Conservation (phyloP, 1,140 invertebrate genomes). For the silkworm (Bombyx mori) region ASM3026992v2 NC_085116.1:12839001-12839500, state of each 20-base stretch:
- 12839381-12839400: too few relatives aligned
- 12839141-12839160: slow-evolving; percentile 16
- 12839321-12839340: too few relatives aligned
- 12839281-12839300: slow-evolving; percentile 8
- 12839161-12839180: slow-evolving; percentile 12
- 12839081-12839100: slow-evolving; percentile 13
- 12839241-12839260: slow-evolving; percentile 12
- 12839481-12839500: too few relatives aligned
- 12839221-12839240: slow-evolving; percentile 7
- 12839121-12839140: slow-evolving; percentile 22
- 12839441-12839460: too few relatives aligned
- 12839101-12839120: slow-evolving; percentile 14
- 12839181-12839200: slow-evolving; percentile 18
- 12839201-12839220: slow-evolving; percentile 5
- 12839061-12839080: slow-evolving; percentile 32
- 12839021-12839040: slow-evolving; percentile 4
- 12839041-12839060: slow-evolving; percentile 22
- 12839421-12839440: too few relatives aligned
- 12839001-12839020: slow-evolving; percentile 16
- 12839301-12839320: slow-evolving; percentile 6
- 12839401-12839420: too few relatives aligned
- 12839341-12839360: too few relatives aligned
- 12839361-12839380: too few relatives aligned
- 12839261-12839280: slow-evolving; percentile 13
- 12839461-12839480: too few relatives aligned